Base-by-base conservation (phyloP, 2,888 invertebrate genomes). In the Amblyjoppa proteus region DNA sequence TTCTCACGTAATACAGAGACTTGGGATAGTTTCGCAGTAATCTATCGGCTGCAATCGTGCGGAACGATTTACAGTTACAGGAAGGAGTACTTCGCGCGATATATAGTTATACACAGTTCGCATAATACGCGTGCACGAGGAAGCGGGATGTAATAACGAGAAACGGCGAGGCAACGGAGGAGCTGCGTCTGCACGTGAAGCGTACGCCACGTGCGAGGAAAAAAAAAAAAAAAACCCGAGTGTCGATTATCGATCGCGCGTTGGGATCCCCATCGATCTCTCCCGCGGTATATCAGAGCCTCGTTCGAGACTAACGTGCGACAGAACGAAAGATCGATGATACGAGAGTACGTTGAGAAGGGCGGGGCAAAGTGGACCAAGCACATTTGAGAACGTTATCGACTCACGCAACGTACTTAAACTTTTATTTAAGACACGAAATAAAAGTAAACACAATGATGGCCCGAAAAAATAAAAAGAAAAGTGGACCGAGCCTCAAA, bases 11-110 rank as follows among this genome's bases (percentile, higher is more conserved):
- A 73, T 73, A 6, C 25, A 9, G 16, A 20, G 38, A 20, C 25
- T 38, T 20, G 41, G 16, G 28, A n/a, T 61, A 6, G 74, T 74
- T 61, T 74, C 74, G 20, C 5, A 9, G 45, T 61, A 74, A 74
- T 11, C 61, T 58, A 45, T 45, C 25, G 20, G 28, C 28, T n/a
- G 61, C 61, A 61, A 61, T 74, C 74, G 31, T 45, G 74, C 74
- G 58, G 16, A 58, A 41, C 56, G 58, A 81, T 81, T 85, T 82
- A 77, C 81, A 82, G 74, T 85, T 84, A 69, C 75, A 51, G 73
- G 58, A 82, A 82, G 78, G 68, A 66, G 38, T 61, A 58, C 11
- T 28, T 28, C 28, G 4, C 13, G 11, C 58, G 28, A 28, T 25
- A 28, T 13, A 58, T 1, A 58, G 58, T 28, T 58, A 58, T 58